Base-by-base conservation (phyloP, 2,888 invertebrate genomes). In the Melitaea athalia region DNA sequence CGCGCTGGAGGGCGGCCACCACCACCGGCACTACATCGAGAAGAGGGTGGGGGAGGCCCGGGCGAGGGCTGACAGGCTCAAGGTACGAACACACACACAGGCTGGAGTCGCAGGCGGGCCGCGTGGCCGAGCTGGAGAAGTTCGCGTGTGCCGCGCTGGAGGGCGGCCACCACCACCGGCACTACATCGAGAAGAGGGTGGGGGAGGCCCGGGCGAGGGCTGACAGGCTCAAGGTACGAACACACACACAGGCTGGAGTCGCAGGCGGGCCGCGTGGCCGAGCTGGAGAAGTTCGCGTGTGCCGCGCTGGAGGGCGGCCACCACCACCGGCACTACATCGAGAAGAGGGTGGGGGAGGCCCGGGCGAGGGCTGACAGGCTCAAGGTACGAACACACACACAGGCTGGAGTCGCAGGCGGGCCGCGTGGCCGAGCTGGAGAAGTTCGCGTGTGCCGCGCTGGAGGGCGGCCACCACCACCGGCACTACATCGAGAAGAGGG, bases 371-470 rank as follows among this genome's bases (percentile, higher is more conserved):
- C 95, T 68, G 94, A 96, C 69, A 94, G 94, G 74, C 88, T 99
- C 7, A 94, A 96, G 82, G 95, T 95, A 66, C 5, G 31, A 3
- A 11, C 31, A 8, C 11, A 43, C 12, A 12, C 12, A 8, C 12
- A 3, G n/a, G 69, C 94, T 94, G 69, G 96, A 97, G 59, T 97
- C 98, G 74, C 93, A 96, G 85, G 85, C 93, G 0, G 95, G 94
- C 70, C 95, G 95, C 64, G 95, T 98, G 1, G 95, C 95, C 60
- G 96, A 97, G 72, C 84, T 97, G 75, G 95, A 95, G 79, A 93
- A 94, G 74, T 95, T 96, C 12, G 5, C 43, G 8, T 91, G 89
- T 8, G 94, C 94, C 63, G 93, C 96, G 69, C 84, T 96, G 12
- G 88, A 94, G 1, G 94, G 94, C 49, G 94, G 95, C 0, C 97